Percentiles rank a stretch among this genome's conserved stretches.
phyloP scores from a whole-genome alignment of 2,888 invertebrate species.

The Agrochola litura region DNA sequence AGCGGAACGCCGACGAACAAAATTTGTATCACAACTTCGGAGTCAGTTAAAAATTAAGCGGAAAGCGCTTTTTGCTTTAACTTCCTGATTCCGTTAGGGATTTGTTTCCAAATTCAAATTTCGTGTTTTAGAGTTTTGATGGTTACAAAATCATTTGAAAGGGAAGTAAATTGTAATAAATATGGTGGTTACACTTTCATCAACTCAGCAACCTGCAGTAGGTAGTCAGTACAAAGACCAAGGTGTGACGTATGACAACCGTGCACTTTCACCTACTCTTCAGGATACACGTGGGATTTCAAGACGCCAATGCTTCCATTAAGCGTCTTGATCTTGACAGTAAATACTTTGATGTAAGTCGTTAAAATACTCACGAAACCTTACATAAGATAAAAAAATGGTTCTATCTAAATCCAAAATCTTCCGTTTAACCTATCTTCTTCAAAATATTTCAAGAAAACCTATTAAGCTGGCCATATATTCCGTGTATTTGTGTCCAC shows the following conservation, averaged over 20 bases:
- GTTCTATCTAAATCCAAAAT: conserved; percentile 1
- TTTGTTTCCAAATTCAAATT: conserved; percentile 48
- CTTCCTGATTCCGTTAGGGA: conserved; percentile 24
- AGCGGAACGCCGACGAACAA: conserved; percentile 35
- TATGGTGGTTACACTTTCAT: neutral
- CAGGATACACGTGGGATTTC: no score
- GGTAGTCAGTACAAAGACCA: neutral
- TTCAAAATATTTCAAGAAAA: conserved; percentile 67
- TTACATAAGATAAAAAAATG: conserved; percentile 5
- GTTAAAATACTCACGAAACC: neutral
- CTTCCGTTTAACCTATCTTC: conserved; percentile 36
- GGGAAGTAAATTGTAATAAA: conserved; percentile 5
- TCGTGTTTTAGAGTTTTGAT: conserved; percentile 31
- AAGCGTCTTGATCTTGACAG: no score
- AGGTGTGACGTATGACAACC: no score
- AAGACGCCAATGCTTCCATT: neutral
- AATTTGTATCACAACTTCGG: conserved; percentile 62
- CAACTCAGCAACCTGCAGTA: neutral
- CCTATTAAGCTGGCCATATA: conserved; percentile 71
- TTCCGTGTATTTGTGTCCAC: conserved; percentile 65
- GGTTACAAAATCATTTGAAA: conserved; percentile 28
- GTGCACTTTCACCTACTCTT: neutral
- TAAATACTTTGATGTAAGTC: neutral
- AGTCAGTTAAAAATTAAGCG: conserved; percentile 56
- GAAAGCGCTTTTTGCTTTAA: conserved; percentile 54